These are phyloP conservation scores for Oreonectes daqikongensis DNA, from an alignment of 2,797 vertebrate genomes.

Conservation along the genomic window DNA sequence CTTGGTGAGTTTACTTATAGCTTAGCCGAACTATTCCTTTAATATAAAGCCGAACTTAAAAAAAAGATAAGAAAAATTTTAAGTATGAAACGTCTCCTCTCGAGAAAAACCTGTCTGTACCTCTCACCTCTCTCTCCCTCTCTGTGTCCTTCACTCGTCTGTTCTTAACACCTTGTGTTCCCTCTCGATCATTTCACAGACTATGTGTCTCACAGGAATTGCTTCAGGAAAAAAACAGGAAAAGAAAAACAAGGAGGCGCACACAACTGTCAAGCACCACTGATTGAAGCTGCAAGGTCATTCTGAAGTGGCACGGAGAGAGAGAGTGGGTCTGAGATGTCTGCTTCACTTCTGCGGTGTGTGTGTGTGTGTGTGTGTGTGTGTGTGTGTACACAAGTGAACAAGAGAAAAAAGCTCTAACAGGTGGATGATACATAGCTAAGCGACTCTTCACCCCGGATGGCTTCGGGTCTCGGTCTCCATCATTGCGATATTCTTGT, in stretches of 20 bases:
- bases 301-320: slow-evolving; percentile 42
- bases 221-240: slow-evolving; percentile 45
- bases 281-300: slow-evolving; percentile 82
- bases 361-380: slow-evolving; percentile 27
- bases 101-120: slow-evolving; percentile 14
- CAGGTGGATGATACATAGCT: slow-evolving; percentile 23
- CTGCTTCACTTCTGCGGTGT: slow-evolving; percentile 54
- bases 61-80: no score
- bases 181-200: slow-evolving; percentile 52
- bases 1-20: no score
- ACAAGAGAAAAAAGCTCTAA: background rate
- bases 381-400: slow-evolving; percentile 29
- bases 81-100: slow-evolving; percentile 6
- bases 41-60: no score
- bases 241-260: slow-evolving; percentile 59
- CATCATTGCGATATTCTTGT: background rate
- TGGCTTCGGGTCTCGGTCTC: slow-evolving; percentile 66
- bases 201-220: slow-evolving; percentile 60
- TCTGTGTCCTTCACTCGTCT: slow-evolving; percentile 13
- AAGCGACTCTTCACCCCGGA: slow-evolving; percentile 46
- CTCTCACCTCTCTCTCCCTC: slow-evolving; percentile 25
- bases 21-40: no score
- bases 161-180: slow-evolving; percentile 33
- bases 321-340: slow-evolving; percentile 63
- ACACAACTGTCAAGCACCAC: slow-evolving; percentile 67